phyloP scores from a whole-genome alignment of 2,113 vertebrate species.

The Oreochromis aureus region DNA sequence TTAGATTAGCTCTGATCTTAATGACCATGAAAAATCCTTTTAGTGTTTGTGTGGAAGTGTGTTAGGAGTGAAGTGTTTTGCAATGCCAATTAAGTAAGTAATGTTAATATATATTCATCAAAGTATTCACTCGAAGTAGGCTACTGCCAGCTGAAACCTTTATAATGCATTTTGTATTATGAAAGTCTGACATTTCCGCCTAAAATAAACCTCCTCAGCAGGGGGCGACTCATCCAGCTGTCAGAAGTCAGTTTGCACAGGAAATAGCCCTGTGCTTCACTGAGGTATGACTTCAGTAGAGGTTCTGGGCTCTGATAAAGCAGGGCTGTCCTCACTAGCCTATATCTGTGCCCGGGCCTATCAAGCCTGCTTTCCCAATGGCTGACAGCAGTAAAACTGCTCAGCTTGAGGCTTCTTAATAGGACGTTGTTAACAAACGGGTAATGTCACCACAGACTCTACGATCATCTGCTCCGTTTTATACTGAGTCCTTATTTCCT shows the following conservation, averaged over 20 bases:
- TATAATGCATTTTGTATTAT: background rate
- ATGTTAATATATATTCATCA: background rate
- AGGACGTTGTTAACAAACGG: background rate
- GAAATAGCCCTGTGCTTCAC: background rate
- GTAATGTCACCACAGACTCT: background rate
- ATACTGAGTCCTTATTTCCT: background rate
- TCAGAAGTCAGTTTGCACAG: background rate
- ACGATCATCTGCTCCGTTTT: background rate
- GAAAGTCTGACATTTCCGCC: background rate
- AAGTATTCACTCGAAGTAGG: background rate
- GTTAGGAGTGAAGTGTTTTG: background rate
- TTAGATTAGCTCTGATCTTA: slow-evolving; percentile 24
- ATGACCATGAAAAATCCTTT: background rate
- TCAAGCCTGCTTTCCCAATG: background rate
- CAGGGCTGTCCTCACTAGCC: background rate
- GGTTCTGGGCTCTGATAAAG: background rate
- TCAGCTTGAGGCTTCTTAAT: background rate
- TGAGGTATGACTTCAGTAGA: background rate
- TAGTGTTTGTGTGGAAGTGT: background rate
- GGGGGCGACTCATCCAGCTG: background rate
- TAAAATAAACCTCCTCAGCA: background rate
- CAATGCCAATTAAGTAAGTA: background rate
- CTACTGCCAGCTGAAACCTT: background rate
- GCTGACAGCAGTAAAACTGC: background rate
- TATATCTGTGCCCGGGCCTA: background rate